A percentile compares a stretch with the other conserved stretches of the same genome.
Evolutionary conservation across 2,888 invertebrate species (phyloP).

Genomic region (Brachyptera putata): DNA sequence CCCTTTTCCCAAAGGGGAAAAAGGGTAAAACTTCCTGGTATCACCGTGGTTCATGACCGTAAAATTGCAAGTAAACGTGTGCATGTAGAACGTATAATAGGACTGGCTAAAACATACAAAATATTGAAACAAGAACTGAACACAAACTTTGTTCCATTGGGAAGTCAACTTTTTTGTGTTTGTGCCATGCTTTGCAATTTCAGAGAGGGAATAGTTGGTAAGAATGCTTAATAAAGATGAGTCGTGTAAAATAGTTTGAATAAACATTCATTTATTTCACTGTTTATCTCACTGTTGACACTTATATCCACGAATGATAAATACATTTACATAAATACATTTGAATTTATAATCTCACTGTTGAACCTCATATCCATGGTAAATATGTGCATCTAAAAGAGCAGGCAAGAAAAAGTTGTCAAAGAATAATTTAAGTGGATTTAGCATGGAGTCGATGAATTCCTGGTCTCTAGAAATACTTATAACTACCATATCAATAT

Average conservation of each 20-base stretch:
- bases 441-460: constrained; percentile 28
- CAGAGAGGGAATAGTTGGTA: constrained; percentile 22
- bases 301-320: no score
- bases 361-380: constrained; percentile 14
- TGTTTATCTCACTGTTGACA: not conserved
- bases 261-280: not conserved
- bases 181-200: constrained; percentile 34
- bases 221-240: constrained; percentile 4
- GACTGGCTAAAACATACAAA: constrained; percentile 30
- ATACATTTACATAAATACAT: no score
- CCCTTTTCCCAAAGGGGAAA: constrained; percentile 26
- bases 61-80: constrained; percentile 32
- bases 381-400: constrained; percentile 30
- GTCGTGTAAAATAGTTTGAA: not conserved
- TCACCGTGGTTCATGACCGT: constrained; percentile 30
- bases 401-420: constrained; percentile 22
- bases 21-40: constrained; percentile 28
- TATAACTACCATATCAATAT: constrained; percentile 20
- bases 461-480: constrained; percentile 28
- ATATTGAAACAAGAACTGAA: constrained; percentile 27
- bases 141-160: constrained; percentile 15
- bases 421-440: constrained; percentile 26
- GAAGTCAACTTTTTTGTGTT: constrained; percentile 28
- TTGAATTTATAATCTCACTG: no score
- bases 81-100: constrained; percentile 32